Evolutionary conservation across 2,888 invertebrate genomes (phyloP).

Genomic region (Drosophila barbarae): DNA sequence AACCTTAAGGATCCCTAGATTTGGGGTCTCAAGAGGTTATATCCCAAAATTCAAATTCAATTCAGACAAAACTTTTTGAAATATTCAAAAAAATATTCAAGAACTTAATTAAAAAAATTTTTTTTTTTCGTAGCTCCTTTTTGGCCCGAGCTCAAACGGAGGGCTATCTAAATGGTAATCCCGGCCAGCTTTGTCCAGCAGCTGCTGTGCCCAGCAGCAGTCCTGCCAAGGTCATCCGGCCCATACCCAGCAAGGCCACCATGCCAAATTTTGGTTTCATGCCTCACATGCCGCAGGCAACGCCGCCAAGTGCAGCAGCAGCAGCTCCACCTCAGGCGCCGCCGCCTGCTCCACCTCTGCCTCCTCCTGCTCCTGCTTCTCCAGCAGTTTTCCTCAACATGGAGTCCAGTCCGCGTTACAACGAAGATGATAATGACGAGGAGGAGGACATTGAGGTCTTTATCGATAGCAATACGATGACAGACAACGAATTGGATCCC

Average conservation of each 20-base stretch:
- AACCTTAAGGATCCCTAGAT: neutral
- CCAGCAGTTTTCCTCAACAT: slow-evolving; percentile 3
- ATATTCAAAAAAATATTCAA: neutral
- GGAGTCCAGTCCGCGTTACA: slow-evolving; percentile 5
- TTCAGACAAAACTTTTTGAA: neutral
- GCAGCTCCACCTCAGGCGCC: slow-evolving; percentile 9
- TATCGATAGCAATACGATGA: slow-evolving; percentile 73
- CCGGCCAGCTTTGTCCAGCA: slow-evolving; percentile 28
- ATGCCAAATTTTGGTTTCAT: slow-evolving; percentile 77
- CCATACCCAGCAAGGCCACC: slow-evolving; percentile 81
- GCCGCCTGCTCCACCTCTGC: neutral
- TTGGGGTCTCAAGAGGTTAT: neutral
- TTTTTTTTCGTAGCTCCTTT: slow-evolving; percentile 80
- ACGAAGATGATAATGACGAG: slow-evolving; percentile 47
- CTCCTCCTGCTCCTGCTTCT: slow-evolving; percentile 20
- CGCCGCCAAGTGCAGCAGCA: slow-evolving; percentile 1
- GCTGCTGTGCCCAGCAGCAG: slow-evolving; percentile 8
- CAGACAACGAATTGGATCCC: slow-evolving; percentile 52
- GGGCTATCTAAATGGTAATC: slow-evolving; percentile 70
- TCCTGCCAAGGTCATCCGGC: slow-evolving; percentile 81
- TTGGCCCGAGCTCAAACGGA: slow-evolving; percentile 82
- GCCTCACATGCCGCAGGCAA: slow-evolving; percentile 62
- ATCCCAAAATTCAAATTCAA: neutral
- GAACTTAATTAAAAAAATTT: neutral
- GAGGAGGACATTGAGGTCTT: slow-evolving; percentile 76